phyloP scores from a whole-genome alignment of 2,888 invertebrate species.

The Meliscaeva auricollis region DNA sequence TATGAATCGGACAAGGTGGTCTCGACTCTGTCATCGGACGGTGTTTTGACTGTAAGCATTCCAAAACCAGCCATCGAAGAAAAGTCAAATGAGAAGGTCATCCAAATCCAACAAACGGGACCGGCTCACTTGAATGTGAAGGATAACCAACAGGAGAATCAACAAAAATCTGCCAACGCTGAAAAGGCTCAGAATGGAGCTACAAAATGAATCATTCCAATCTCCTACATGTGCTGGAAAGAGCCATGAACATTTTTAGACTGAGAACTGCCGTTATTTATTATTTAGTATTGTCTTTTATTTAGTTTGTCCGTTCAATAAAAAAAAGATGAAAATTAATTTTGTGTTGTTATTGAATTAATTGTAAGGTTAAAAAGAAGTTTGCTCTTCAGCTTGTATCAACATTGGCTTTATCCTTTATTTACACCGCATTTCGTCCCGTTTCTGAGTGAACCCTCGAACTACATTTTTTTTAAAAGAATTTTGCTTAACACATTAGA shows the following conservation, averaged over 20 bases:
- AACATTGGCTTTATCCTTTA: too few relatives aligned
- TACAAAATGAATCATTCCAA: conserved; percentile 13
- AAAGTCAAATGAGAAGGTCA: conserved; percentile 84
- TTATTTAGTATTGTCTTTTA: conserved; percentile 63
- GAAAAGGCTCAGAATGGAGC: conserved; percentile 58
- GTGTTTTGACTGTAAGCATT: conserved; percentile 89
- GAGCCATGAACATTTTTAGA: not conserved
- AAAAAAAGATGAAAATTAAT: not conserved
- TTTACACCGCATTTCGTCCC: too few relatives aligned
- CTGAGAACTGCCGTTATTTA: conserved; percentile 55
- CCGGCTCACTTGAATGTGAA: conserved; percentile 85
- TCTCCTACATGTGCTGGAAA: not conserved
- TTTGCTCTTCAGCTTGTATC: too few relatives aligned
- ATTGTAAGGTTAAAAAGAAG: too few relatives aligned
- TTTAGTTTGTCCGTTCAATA: not conserved
- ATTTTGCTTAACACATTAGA: too few relatives aligned
- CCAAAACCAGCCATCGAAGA: conserved; percentile 84
- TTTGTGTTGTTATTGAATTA: too few relatives aligned
- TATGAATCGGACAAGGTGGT: conserved; percentile 90
- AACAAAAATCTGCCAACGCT: conserved; percentile 66
- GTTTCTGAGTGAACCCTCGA: too few relatives aligned
- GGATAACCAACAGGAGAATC: conserved; percentile 82
- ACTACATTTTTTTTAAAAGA: too few relatives aligned
- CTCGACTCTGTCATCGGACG: conserved; percentile 91
- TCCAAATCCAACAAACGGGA: conserved; percentile 87